Evolutionary conservation across 2,113 vertebrate genomes (phyloP).

Genomic region (Scartelaos histophorus): DNA sequence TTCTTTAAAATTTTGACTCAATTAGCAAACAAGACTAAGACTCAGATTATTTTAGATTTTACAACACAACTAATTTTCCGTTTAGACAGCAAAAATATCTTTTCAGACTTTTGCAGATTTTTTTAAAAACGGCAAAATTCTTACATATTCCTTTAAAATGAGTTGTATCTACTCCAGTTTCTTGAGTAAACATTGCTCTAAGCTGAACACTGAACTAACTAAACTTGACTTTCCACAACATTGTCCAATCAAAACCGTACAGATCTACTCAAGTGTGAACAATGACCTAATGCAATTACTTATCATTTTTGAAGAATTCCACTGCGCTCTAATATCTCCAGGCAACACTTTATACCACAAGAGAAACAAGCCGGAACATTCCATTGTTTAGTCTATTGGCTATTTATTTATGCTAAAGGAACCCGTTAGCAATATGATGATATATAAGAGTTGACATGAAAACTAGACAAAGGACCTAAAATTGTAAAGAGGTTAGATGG

Average conservation of each 20-base stretch:
- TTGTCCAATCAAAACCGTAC: not conserved
- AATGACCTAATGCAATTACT: slow-evolving; percentile 9
- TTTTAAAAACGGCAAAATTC: too few relatives aligned
- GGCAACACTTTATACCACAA: not conserved
- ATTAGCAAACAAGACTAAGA: too few relatives aligned
- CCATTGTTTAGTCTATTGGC: not conserved
- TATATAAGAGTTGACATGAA: not conserved
- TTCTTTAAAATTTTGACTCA: too few relatives aligned
- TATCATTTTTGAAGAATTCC: slow-evolving; percentile 2
- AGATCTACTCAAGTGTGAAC: slow-evolving; percentile 3
- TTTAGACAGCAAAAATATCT: too few relatives aligned
- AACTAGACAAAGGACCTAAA: not conserved
- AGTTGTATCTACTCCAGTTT: not conserved
- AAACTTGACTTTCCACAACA: not conserved
- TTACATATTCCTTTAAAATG: not conserved
- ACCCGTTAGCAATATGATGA: not conserved
- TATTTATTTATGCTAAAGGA: not conserved
- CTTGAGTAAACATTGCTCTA: not conserved
- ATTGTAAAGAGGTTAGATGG: not conserved
- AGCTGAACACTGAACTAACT: slow-evolving; percentile 1
- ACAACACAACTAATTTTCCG: too few relatives aligned
- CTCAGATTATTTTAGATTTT: too few relatives aligned
- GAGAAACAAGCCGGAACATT: not conserved
- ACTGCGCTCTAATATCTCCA: not conserved
- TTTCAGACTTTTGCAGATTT: too few relatives aligned